A percentile compares a stretch with the other conserved stretches of the same genome.
phyloP scores from a whole-genome alignment of 1,140 invertebrate genomes.

The Melipona quadrifasciata region DNA sequence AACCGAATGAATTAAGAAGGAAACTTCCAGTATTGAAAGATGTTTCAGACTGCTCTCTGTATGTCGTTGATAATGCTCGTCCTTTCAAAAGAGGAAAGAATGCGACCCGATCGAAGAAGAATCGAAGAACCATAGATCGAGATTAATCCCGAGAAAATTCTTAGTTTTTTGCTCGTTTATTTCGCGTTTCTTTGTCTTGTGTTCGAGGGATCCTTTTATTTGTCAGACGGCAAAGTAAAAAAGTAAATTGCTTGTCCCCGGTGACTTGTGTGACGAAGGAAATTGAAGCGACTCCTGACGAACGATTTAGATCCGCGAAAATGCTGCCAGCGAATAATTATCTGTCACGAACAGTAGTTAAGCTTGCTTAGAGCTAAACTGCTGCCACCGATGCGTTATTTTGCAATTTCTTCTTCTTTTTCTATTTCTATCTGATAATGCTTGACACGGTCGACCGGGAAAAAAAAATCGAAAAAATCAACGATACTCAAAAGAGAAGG shows the following conservation, averaged over 20 bases:
- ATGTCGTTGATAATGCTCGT: too few relatives aligned
- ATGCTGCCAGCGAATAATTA: constrained; percentile 24
- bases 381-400: not conserved
- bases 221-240: not conserved
- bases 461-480: not conserved
- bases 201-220: not conserved
- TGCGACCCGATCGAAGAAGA: not conserved
- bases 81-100: not conserved
- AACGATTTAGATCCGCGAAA: constrained; percentile 29
- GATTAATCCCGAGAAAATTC: not conserved
- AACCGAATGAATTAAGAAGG: too few relatives aligned
- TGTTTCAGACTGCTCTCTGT: too few relatives aligned
- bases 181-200: not conserved
- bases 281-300: constrained; percentile 25
- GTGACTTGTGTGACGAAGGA: constrained; percentile 7
- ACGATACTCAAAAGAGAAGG: not conserved
- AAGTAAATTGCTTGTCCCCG: constrained; percentile 21
- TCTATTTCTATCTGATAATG: not conserved
- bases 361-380: constrained; percentile 12
- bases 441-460: not conserved
- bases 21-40: too few relatives aligned
- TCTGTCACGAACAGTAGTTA: constrained; percentile 35
- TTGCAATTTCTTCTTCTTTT: not conserved
- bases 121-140: not conserved
- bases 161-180: not conserved